Conservation (phyloP, 2,888 invertebrate species). For the Atethmia centrago region DNA sequence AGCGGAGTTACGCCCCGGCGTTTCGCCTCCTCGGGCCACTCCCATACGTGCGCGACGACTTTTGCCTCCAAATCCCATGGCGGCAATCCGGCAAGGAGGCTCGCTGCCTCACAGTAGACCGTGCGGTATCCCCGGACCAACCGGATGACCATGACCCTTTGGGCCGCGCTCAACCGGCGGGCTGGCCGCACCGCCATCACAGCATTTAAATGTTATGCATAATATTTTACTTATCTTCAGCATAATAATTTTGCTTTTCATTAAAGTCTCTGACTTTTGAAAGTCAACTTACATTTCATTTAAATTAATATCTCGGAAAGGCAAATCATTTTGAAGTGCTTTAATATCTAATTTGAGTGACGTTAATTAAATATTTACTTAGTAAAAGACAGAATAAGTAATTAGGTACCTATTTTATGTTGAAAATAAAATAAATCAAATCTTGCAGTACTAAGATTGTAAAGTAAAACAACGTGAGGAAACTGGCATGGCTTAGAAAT, state of each 20-base stretch:
- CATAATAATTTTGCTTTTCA: conserved; percentile 23
- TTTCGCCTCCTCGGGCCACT: too few species aligned
- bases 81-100: too few species aligned
- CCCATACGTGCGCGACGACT: too few species aligned
- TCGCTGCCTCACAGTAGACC: too few species aligned
- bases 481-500: too few species aligned
- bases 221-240: conserved; percentile 17
- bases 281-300: conserved; percentile 36
- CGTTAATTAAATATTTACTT: conserved; percentile 23
- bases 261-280: conserved; percentile 22
- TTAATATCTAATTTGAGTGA: conserved; percentile 32
- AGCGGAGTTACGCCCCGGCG: too few species aligned
- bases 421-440: too few species aligned
- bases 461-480: background rate
- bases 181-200: too few species aligned
- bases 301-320: conserved; percentile 31
- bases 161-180: too few species aligned
- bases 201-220: conserved; percentile 25
- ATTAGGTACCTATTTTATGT: background rate
- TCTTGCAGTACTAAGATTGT: background rate
- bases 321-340: conserved; percentile 19
- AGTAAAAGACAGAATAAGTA: conserved; percentile 6
- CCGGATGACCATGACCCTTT: too few species aligned
- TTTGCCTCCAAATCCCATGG: too few species aligned
- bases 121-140: too few species aligned